These are phyloP conservation scores for Galeruca laticollis DNA, from an alignment of 2,888 invertebrate genomes.

Conservation along the genomic window DNA sequence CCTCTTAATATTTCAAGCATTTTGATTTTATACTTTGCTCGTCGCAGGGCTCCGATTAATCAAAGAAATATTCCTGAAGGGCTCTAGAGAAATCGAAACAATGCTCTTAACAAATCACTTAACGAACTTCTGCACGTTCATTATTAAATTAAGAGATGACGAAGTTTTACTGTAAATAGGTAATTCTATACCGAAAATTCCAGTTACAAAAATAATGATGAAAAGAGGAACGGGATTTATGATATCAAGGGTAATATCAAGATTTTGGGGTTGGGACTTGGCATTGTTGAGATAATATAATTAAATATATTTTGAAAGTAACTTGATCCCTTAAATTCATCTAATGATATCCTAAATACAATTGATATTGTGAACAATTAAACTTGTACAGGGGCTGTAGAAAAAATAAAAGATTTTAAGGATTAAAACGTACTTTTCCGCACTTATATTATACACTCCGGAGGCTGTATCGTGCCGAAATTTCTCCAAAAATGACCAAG, in stretches of 20 bases:
- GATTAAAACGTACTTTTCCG: no score
- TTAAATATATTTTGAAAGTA: background rate
- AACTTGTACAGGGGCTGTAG: no score
- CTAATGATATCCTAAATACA: background rate
- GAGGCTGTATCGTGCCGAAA: no score
- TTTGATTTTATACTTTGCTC: conserved; percentile 41
- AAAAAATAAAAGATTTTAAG: no score
- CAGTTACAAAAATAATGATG: conserved; percentile 46
- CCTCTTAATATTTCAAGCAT: conserved; percentile 41
- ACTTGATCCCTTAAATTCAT: background rate
- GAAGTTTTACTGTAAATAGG: conserved; percentile 46
- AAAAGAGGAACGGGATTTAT: conserved; percentile 31
- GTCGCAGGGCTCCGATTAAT: conserved; percentile 42
- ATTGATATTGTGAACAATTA: no score
- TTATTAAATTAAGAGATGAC: conserved; percentile 48
- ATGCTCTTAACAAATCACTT: conserved; percentile 44
- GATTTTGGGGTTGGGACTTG: background rate
- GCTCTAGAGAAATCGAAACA: conserved; percentile 42
- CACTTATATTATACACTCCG: no score
- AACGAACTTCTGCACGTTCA: conserved; percentile 45
- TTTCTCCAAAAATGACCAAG: no score
- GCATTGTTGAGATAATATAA: background rate
- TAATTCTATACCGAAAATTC: conserved; percentile 48
- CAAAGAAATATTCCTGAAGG: conserved; percentile 40
- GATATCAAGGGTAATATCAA: background rate